phyloP scores from a whole-genome alignment of 2,797 vertebrate genomes.

The Eospalax fontanierii region DNA sequence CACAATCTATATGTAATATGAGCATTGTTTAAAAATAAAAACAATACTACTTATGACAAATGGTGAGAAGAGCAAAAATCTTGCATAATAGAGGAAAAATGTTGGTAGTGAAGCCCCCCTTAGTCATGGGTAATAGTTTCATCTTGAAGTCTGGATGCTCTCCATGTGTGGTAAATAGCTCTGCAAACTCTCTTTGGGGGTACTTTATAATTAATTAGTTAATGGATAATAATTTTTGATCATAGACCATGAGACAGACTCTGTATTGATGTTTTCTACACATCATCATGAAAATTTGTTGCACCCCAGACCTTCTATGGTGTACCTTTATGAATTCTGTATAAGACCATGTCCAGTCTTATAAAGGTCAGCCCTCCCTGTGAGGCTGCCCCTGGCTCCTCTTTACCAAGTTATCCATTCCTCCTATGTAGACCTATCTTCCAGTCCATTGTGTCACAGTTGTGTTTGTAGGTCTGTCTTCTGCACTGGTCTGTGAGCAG shows the following conservation, averaged over 20 bases:
- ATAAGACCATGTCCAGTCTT: background rate
- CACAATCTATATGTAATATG: background rate
- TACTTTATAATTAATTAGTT: background rate
- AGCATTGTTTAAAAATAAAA: constrained; percentile 19
- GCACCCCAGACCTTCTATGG: background rate
- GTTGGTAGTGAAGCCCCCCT: background rate
- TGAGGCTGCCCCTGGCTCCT: background rate
- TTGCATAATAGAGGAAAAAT: background rate
- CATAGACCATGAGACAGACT: background rate
- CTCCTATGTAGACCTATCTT: background rate
- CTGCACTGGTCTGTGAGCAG: background rate
- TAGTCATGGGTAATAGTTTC: background rate
- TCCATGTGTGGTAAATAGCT: background rate
- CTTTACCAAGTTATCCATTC: background rate
- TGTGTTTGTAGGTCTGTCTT: background rate
- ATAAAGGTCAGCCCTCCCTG: background rate
- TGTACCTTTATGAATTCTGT: background rate
- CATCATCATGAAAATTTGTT: background rate
- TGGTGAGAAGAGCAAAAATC: background rate
- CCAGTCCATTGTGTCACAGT: background rate
- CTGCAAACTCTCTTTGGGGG: background rate
- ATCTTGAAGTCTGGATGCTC: background rate
- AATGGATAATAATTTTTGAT: background rate
- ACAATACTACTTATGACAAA: background rate
- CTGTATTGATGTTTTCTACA: background rate